Percentiles rank a stretch among this genome's conserved stretches.
These are phyloP conservation scores for Limnephilus rhombicus DNA, from an alignment of 2,888 invertebrate genomes.

Conservation along the genomic window DNA sequence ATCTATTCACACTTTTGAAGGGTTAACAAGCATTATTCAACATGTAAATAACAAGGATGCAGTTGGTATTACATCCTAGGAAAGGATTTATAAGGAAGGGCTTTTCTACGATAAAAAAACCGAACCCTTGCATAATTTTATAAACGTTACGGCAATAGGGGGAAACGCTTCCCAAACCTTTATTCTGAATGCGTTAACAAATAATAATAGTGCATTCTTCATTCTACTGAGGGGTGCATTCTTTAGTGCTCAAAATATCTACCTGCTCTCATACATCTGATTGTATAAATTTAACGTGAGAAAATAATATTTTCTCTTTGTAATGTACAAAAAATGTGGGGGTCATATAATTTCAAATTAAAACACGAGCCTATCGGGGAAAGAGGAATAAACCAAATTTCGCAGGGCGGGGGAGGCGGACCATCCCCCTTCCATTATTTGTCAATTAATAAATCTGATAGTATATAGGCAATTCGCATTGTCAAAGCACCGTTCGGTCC, in stretches of 20 bases:
- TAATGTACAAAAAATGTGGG: not conserved
- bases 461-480: no score
- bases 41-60: not conserved
- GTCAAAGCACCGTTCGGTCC: no score
- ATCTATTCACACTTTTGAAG: not conserved
- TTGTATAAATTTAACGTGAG: constrained; percentile 23
- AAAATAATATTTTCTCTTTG: constrained; percentile 9
- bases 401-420: no score
- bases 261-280: constrained; percentile 28
- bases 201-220: constrained; percentile 23
- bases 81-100: not conserved
- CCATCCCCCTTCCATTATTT: no score
- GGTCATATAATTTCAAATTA: no score
- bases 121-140: not conserved
- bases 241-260: constrained; percentile 14
- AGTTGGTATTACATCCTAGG: not conserved
- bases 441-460: no score
- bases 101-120: not conserved
- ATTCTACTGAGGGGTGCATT: constrained; percentile 36
- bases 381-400: no score
- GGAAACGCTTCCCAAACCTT: constrained; percentile 35
- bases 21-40: not conserved
- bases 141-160: constrained; percentile 11
- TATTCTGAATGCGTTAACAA: constrained; percentile 21
- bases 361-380: no score